Evolutionary conservation across 2,797 vertebrate species (phyloP), one percentile per base, ranked within the genome.

Genomic region (Gouania willdenowi): DNA sequence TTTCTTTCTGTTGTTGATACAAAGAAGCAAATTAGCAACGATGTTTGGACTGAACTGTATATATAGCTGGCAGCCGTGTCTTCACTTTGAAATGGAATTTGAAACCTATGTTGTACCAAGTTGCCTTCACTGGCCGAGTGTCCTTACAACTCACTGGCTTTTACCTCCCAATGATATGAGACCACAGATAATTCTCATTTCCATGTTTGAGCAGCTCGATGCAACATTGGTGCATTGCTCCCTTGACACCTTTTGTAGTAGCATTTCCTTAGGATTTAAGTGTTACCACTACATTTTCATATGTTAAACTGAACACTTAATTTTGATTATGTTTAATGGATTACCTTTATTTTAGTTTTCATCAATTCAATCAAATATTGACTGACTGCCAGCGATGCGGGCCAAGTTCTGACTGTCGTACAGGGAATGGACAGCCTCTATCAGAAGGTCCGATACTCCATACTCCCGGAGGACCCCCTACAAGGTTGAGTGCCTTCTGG

Each of bases 51-150:
- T 75, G 62, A 41, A 54, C 62, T 62, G 71, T 53, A n/a, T 58
- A 51, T 75, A 69, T 67, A 83, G 71, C 66, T 61, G 18, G 55
- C 56, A 17, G 72, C 45, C 38, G 58, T 41, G 53, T 87, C 76
- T 86, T 88, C 85, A 75, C 77, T 83, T 87, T 86, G 75, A 85
- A 86, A 87, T 71, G 48, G 79, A 81, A 87, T n/a, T n/a, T 83
- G 77, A 82, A 50, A 72, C 71, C 50, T 68, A 69, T 68, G 78
- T 81, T 79, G 61, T 61, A 64, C 56, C 55, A 77, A 75, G 77
- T 78, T 82, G 61, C 71, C 72, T 83, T 86, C 73, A 69, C 43
- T n/a, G n/a, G n/a, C n/a, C n/a, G n/a, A n/a, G n/a, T n/a, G n/a
- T 77, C 55, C 53, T 63, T 40, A 61, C n/a, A n/a, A n/a, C 56